phyloP scores from a whole-genome alignment of 2,113 vertebrate genomes.

The Ceyx margarethae region DNA sequence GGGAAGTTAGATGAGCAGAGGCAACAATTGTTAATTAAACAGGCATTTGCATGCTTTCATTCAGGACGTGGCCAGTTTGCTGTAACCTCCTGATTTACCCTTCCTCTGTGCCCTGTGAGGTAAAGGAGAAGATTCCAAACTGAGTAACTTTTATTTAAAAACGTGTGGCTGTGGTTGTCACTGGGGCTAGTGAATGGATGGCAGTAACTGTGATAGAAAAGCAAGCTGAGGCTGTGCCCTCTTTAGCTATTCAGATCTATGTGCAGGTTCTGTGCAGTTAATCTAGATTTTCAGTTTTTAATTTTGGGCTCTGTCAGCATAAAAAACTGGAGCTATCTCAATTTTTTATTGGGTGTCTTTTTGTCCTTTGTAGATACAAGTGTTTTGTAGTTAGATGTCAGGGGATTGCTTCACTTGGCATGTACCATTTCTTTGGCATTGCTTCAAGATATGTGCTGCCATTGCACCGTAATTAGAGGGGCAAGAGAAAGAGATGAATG shows the following conservation, averaged over 20 bases:
- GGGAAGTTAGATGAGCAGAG: constrained; percentile 1
- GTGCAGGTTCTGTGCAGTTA: background rate
- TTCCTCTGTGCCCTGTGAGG: background rate
- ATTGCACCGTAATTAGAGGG: background rate
- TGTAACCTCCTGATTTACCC: constrained; percentile 17
- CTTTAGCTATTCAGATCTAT: background rate
- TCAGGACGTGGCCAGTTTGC: background rate
- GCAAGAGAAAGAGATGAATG: background rate
- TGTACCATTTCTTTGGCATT: background rate
- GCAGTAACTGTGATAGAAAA: background rate
- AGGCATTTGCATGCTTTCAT: background rate
- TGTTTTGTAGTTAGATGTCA: background rate
- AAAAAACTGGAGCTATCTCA: background rate
- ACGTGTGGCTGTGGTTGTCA: background rate
- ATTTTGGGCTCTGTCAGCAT: background rate
- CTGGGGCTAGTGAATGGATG: background rate
- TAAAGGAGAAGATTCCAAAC: constrained; percentile 9
- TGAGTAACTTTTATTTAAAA: background rate
- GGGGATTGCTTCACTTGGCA: background rate
- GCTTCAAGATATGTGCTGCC: background rate
- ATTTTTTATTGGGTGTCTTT: background rate
- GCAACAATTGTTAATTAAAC: constrained; percentile 57
- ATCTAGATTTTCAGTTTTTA: background rate
- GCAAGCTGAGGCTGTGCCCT: background rate
- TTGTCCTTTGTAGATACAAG: background rate